A percentile compares a stretch with the other conserved stretches of the same genome.
phyloP scores from a whole-genome alignment of 1,140 invertebrate species.

The Listronotus bonariensis region DNA sequence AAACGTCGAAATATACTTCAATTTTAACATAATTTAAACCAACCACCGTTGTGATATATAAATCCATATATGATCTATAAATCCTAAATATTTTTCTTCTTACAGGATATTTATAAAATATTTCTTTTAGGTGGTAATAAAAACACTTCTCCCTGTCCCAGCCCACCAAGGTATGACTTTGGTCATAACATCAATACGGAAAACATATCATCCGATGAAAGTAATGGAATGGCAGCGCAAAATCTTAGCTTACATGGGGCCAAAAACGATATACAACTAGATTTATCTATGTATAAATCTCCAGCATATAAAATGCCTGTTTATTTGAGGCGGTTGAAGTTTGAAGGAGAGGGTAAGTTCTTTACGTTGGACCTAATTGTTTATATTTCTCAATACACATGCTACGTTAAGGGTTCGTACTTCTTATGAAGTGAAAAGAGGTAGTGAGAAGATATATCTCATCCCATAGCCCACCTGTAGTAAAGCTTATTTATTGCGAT shows the following conservation, averaged over 20 bases:
- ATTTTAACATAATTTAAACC: no score
- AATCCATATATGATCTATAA: no score
- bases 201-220: constrained; percentile 48
- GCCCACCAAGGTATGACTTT: constrained; percentile 52
- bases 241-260: constrained; percentile 49
- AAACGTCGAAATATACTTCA: no score
- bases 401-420: no score
- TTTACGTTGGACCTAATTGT: no score
- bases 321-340: constrained; percentile 46
- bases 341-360: constrained; percentile 29
- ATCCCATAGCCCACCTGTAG: no score
- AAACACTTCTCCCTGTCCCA: constrained; percentile 40
- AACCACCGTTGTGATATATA: no score
- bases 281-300: constrained; percentile 51
- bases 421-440: no score
- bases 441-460: background rate
- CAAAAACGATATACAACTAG: constrained; percentile 49
- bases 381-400: no score
- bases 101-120: background rate
- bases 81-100: constrained; percentile 16
- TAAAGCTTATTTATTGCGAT: no score
- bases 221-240: constrained; percentile 49
- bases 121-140: constrained; percentile 23
- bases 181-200: constrained; percentile 41
- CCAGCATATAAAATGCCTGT: constrained; percentile 46